Base-by-base conservation (phyloP, 2,888 invertebrate species). In the Perdita meconis region DNA sequence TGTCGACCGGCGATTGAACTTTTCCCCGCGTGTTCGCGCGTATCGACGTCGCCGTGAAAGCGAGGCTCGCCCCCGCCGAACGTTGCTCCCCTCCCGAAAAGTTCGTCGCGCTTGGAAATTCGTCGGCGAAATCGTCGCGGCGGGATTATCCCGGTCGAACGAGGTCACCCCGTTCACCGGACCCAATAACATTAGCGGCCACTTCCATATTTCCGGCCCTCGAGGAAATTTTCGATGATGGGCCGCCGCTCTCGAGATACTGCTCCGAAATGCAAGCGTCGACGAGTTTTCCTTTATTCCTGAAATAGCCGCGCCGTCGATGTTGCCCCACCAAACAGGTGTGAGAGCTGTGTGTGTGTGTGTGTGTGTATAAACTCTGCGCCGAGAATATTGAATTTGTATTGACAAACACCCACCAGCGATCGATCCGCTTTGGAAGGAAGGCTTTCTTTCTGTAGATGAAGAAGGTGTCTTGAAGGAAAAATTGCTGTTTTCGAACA, bases 391-490 rank as follows among this genome's bases (percentile, higher is more conserved):
- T 82, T 78, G 80, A 80, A 80, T 82, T 82, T 82, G 76, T 72
- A 82, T 82, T 83, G 81, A 82, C 80, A 80, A 80, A 82, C 77
- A 77, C 77, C 64, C 53, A 36, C 65, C 34, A 65, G 34, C 67
- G 71, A 72, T 71, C 81, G 80, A 82, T 68, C 83, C 68, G 56
- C 60, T 66, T 65, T 66, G 36, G 56, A 64, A 61, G 59, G 63
- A 10, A 71, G 24, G 38, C 69, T 67, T 63, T 50, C 57, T 34
- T 68, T 50, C 42, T 10, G 19, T 2, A n/a, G 13, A n/a, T n/a
- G n/a, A n/a, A n/a, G n/a, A n/a, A 19, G 24, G 12, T 34, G 50
- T 57, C 53, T 55, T 24, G 13, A 8, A 13, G 22, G 8, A 51
- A 63, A 73, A 64, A 74, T 42, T 16, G 38, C 53, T 53, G n/a